phyloP scores from a whole-genome alignment of 2,113 vertebrate species.

The Gymnorhina tibicen region DNA sequence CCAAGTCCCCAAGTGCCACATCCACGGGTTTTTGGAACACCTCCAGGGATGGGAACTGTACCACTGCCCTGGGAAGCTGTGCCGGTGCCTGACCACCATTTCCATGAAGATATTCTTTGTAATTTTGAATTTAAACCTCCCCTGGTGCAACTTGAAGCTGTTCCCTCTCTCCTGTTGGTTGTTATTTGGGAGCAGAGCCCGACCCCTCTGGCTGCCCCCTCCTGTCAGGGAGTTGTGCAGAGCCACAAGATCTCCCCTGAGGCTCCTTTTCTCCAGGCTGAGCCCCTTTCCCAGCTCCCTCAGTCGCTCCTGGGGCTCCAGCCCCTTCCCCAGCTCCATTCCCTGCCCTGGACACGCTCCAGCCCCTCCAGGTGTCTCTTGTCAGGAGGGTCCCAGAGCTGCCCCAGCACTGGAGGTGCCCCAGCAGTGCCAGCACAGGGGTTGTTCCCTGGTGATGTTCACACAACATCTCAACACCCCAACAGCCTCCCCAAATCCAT shows the following conservation, averaged over 20 bases:
- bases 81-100: fast-evolving
- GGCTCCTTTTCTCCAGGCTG: neutral
- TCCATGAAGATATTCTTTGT: fast-evolving
- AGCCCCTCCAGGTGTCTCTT: neutral
- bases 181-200: neutral
- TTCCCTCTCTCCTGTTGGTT: neutral
- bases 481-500: neutral
- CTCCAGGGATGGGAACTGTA: neutral
- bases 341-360: neutral
- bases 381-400: neutral
- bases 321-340: neutral
- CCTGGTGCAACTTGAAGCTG: neutral
- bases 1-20: too few relatives aligned
- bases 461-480: neutral
- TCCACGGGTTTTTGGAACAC: fast-evolving
- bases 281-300: neutral
- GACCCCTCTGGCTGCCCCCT: neutral
- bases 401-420: neutral
- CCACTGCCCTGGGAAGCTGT: neutral
- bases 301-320: neutral
- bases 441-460: neutral
- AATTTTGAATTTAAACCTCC: neutral
- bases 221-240: neutral
- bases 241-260: neutral
- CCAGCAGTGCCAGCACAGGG: neutral